A percentile compares a stretch with the other conserved stretches of the same genome.
Conservation (phyloP, 2,113 vertebrate genomes). For the Psammodynastes pulverulentus region DNA sequence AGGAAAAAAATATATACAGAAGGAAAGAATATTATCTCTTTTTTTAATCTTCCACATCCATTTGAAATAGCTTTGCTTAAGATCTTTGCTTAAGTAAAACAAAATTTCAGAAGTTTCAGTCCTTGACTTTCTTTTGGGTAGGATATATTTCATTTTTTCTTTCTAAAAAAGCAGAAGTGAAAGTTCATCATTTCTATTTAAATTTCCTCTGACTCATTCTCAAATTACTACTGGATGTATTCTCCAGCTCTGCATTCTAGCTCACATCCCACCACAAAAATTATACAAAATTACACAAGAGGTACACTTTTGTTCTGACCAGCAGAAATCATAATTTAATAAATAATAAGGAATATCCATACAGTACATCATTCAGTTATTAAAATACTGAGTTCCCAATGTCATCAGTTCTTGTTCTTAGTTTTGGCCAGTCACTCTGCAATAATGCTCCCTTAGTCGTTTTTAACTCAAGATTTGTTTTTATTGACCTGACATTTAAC, state of each 20-base stretch:
- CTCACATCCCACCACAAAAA: background rate
- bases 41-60: too few species aligned
- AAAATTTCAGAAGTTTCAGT: background rate
- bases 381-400: background rate
- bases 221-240: background rate
- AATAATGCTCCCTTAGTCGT: background rate
- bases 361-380: background rate
- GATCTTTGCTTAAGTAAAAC: background rate
- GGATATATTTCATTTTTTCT: background rate
- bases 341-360: background rate
- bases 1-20: background rate
- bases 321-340: background rate
- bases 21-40: background rate
- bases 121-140: background rate
- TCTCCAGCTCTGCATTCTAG: background rate
- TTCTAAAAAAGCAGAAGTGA: conserved; percentile 21
- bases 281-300: background rate
- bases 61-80: background rate
- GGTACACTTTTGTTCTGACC: background rate
- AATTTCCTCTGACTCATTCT: background rate
- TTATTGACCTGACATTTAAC: background rate
- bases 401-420: background rate
- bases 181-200: background rate
- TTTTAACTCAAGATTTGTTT: background rate
- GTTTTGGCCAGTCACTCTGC: background rate